A percentile compares a stretch with the other conserved stretches of the same genome.
Conservation (phyloP, 1,140 invertebrate species). For the Pogonomyrmex barbatus region DNA sequence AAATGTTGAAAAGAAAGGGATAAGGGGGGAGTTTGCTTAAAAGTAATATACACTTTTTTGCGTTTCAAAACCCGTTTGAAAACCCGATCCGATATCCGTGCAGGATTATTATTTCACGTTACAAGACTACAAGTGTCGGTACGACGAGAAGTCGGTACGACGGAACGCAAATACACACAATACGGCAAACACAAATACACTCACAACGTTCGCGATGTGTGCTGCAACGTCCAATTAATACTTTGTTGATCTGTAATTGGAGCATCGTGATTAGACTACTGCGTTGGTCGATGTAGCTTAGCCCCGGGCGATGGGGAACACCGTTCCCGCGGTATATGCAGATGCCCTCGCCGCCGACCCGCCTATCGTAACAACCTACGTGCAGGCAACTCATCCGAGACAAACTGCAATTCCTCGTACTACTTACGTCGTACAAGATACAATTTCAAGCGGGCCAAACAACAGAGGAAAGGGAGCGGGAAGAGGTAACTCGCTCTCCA, state of each 20-base stretch:
- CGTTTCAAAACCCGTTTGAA: not conserved
- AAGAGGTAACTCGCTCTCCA: not conserved
- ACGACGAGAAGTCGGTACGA: not conserved
- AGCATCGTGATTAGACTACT: constrained; percentile 64
- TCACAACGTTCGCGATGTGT: not conserved
- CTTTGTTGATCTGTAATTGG: constrained; percentile 58
- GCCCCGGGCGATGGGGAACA: constrained; percentile 11
- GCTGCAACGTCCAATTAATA: constrained; percentile 62
- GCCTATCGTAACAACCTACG: constrained; percentile 58
- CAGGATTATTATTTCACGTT: constrained; percentile 5
- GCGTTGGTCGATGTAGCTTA: constrained; percentile 46
- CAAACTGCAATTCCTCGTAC: constrained; percentile 55
- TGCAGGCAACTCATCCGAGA: constrained; percentile 54
- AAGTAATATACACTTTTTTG: not conserved
- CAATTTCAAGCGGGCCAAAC: constrained; percentile 34
- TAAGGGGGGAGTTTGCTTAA: not conserved
- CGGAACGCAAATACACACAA: constrained; percentile 11
- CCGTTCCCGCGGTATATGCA: constrained; percentile 27
- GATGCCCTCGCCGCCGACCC: constrained; percentile 43
- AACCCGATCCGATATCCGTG: not conserved
- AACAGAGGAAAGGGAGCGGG: not conserved
- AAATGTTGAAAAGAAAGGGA: not conserved
- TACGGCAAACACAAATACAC: constrained; percentile 31
- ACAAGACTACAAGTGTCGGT: not conserved
- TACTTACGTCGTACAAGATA: constrained; percentile 61